Evolutionary conservation across 1,140 invertebrate species (phyloP).

Genomic region (Sycophila sp.): DNA sequence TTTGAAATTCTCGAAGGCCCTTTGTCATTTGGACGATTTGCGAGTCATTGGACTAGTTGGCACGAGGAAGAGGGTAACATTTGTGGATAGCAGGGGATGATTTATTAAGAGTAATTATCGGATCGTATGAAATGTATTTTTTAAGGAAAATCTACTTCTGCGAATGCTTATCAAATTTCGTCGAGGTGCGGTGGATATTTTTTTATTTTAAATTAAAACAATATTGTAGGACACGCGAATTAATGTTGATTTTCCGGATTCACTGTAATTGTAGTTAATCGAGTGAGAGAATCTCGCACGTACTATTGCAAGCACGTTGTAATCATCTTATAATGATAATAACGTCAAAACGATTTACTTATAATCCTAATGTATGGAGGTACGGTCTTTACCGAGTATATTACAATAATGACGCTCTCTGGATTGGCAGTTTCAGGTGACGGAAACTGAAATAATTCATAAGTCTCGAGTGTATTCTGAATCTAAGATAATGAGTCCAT

Average conservation of each 20-base stretch:
- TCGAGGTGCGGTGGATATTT: background rate
- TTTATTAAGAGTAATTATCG: too few relatives aligned
- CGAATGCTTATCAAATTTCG: too few relatives aligned
- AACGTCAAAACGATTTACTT: slow-evolving; percentile 21
- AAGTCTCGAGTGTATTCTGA: slow-evolving; percentile 1
- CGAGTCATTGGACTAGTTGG: too few relatives aligned
- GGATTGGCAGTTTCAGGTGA: slow-evolving; percentile 2
- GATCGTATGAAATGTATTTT: too few relatives aligned
- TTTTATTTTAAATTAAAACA: background rate
- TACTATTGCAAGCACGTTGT: background rate
- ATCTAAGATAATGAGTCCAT: background rate
- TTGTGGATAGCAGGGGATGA: too few relatives aligned
- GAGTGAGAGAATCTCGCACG: background rate
- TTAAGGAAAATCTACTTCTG: too few relatives aligned
- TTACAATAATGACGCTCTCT: slow-evolving; percentile 25
- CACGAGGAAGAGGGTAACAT: too few relatives aligned
- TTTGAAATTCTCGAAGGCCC: background rate
- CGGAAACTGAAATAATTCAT: slow-evolving; percentile 33
- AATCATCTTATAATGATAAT: slow-evolving; percentile 6
- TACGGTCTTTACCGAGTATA: slow-evolving; percentile 12
- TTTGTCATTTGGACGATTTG: too few relatives aligned
- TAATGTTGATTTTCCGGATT: background rate
- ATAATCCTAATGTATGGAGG: slow-evolving; percentile 11
- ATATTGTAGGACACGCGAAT: background rate
- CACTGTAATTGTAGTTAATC: too few relatives aligned